Conservation (phyloP, 2,888 invertebrate species). For the Chironomus tentans region DNA sequence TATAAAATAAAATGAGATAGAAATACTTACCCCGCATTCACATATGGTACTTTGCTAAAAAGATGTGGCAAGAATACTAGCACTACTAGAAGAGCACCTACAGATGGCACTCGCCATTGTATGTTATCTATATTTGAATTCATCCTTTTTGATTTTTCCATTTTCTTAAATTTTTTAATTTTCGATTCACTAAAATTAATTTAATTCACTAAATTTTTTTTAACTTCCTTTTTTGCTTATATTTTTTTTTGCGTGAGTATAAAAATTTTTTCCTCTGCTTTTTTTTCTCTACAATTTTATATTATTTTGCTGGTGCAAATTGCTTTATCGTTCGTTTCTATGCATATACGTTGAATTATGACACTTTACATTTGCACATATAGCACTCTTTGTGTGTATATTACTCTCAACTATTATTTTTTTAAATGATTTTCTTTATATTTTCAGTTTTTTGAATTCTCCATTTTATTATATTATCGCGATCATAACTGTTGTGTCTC, state of each 20-base stretch:
- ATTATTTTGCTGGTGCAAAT: neutral
- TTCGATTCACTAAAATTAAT: neutral
- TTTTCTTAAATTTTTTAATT: neutral
- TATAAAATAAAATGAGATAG: neutral
- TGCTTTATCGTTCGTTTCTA: neutral
- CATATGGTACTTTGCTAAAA: constrained; percentile 25
- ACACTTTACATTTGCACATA: neutral
- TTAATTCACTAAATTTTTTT: neutral
- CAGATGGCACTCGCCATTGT: constrained; percentile 23
- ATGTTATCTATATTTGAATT: constrained; percentile 24
- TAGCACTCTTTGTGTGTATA: neutral
- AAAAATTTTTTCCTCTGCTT: neutral
- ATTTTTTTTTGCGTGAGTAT: no score
- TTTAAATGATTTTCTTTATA: neutral
- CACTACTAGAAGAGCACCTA: constrained; percentile 22
- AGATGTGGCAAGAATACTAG: constrained; percentile 27
- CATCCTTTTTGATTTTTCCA: neutral
- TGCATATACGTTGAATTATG: neutral
- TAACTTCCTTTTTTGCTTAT: neutral
- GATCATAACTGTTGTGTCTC: neutral
- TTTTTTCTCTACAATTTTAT: neutral
- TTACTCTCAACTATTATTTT: neutral
- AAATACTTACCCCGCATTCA: constrained; percentile 26
- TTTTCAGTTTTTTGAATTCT: neutral
- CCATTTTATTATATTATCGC: neutral